Evolutionary conservation across 2,888 invertebrate genomes (phyloP), one percentile per base, ranked within the genome.

Genomic region (Leucophora obtusa): DNA sequence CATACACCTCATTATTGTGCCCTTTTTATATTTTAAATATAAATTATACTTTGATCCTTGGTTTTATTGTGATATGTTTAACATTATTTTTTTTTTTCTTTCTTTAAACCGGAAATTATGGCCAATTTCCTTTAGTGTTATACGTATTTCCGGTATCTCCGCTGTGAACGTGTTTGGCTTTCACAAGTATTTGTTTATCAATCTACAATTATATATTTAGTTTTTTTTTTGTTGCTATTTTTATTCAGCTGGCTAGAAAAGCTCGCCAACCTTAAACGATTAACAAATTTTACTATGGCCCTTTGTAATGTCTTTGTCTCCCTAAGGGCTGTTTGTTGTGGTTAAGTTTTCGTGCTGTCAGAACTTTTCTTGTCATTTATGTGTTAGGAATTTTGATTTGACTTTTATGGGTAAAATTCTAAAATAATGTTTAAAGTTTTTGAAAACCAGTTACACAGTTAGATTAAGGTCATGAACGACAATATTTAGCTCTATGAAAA

Each of bases 361-460:
- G 62, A 54, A 62, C 60, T 71, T 62, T 54, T 62, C 38, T 75
- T 69, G 75, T 69, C 54, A 50, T 75, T 69, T 75, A 62, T 75
- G 69, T 69, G 75, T 63, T 75, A 69, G 62, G 69, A 75, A 75
- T 75, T 69, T 69, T 75, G 69, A 75, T 75, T 62, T 69, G 75
- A 69, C 56, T 75, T 69, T 75, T 63, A 69, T 75, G 69, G 51
- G 68, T 5, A 63, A 56, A 69, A 62, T 53, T 69, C 21, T 43
- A 33, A 53, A 53, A 54, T 24, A 68, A 54, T 54, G 15, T 35
- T 18, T 6, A 14, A 50, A 63, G 33, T 17, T 63, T 63, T 63
- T 63, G 18, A 5, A 47, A 21, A 62, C 15, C n/a, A 47, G n/a
- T 47, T 11, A 14, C 3, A 6, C n/a, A 47, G n/a, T 7, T 5